Evolutionary conservation across 2,113 vertebrate genomes (phyloP).

Genomic region (Vulpes lagopus): DNA sequence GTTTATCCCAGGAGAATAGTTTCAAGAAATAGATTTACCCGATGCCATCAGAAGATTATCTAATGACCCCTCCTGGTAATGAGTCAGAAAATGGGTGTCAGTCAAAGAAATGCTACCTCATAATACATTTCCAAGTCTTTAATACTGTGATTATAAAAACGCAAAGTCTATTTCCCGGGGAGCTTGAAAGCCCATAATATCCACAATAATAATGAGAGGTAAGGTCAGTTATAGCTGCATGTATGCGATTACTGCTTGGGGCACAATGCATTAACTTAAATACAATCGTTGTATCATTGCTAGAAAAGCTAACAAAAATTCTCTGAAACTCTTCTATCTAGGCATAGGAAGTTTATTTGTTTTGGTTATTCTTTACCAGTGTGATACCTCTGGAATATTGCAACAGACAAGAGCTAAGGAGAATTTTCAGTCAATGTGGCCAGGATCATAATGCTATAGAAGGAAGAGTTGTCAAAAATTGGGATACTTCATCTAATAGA

Average conservation of each 20-base stretch:
- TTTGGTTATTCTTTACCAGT: neutral
- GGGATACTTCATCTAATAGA: neutral
- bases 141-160: constrained; percentile 13
- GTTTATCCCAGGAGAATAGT: constrained; percentile 81
- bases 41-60: constrained; percentile 70
- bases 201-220: neutral
- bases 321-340: neutral
- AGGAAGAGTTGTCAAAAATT: neutral
- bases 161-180: neutral
- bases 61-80: constrained; percentile 70
- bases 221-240: neutral
- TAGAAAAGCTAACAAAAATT: constrained; percentile 8
- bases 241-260: neutral
- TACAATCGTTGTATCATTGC: neutral
- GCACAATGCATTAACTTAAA: neutral
- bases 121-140: constrained; percentile 34
- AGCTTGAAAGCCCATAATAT: neutral
- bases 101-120: neutral
- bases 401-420: neutral
- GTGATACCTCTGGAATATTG: neutral
- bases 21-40: constrained; percentile 82
- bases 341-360: neutral
- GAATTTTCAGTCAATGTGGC: neutral
- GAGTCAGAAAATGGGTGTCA: constrained; percentile 61
- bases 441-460: neutral